These are phyloP conservation scores for Ptiloglossa arizonensis DNA, from an alignment of 1,140 invertebrate species.

Conservation along the genomic window DNA sequence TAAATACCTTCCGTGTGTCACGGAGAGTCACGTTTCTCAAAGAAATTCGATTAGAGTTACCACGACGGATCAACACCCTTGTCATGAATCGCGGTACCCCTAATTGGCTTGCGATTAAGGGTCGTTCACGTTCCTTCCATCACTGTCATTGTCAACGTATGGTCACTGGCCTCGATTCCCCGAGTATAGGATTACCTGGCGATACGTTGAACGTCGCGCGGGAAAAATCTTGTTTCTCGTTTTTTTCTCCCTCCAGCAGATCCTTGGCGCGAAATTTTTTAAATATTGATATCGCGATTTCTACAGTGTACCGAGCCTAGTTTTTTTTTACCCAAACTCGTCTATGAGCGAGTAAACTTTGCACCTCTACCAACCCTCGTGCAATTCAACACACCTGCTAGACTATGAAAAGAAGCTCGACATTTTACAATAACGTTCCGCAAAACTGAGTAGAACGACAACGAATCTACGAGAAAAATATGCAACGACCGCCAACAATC, in stretches of 20 bases:
- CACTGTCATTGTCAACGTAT: slow-evolving; percentile 46
- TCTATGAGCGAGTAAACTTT: too few species aligned
- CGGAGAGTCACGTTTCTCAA: not conserved
- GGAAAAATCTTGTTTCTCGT: slow-evolving; percentile 1
- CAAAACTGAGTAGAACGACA: too few species aligned
- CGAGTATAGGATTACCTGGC: slow-evolving; percentile 14
- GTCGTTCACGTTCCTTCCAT: slow-evolving; percentile 72
- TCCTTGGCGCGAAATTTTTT: too few species aligned
- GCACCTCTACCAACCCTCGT: too few species aligned
- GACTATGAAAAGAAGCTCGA: too few species aligned
- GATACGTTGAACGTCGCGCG: not conserved
- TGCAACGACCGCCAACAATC: too few species aligned
- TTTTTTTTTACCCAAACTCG: too few species aligned
- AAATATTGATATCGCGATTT: too few species aligned
- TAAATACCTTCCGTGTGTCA: not conserved
- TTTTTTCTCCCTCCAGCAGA: not conserved
- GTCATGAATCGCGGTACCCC: slow-evolving; percentile 44
- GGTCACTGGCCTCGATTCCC: slow-evolving; percentile 28
- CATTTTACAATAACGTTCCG: too few species aligned
- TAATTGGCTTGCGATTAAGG: slow-evolving; percentile 75
- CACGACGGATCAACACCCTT: slow-evolving; percentile 50
- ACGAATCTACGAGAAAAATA: too few species aligned
- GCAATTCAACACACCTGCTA: too few species aligned
- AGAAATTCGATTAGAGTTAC: slow-evolving; percentile 74
- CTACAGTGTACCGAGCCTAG: too few species aligned